Conservation (phyloP, 2,888 invertebrate genomes). For the Mimumesa dahlbomi region DNA sequence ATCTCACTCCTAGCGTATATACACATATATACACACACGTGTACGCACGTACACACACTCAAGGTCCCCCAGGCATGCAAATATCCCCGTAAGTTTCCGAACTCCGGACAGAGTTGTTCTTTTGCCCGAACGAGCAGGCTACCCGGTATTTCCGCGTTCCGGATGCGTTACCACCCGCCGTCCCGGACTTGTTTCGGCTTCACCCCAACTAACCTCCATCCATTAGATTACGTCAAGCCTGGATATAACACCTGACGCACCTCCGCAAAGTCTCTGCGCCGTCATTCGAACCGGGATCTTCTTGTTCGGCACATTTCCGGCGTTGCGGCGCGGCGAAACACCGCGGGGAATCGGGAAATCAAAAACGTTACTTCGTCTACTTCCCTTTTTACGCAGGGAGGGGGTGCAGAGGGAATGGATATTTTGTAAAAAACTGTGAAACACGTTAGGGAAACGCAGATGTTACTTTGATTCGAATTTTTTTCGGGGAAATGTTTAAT, state of each 20-base stretch:
- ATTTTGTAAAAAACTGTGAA: too few relatives aligned
- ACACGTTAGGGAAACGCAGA: too few relatives aligned
- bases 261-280: conserved; percentile 16
- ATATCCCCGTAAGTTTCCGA: conserved; percentile 23
- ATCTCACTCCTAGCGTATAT: background rate
- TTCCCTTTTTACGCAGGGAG: too few relatives aligned
- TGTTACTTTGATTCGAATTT: too few relatives aligned
- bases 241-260: conserved; percentile 49
- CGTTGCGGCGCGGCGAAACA: too few relatives aligned
- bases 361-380: too few relatives aligned
- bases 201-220: conserved; percentile 68
- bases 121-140: conserved; percentile 45
- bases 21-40: background rate
- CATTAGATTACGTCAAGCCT: conserved; percentile 64
- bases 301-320: conserved; percentile 23
- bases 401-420: background rate
- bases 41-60: conserved; percentile 1
- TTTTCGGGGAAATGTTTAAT: too few relatives aligned
- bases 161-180: conserved; percentile 60
- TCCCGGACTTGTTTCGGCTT: conserved; percentile 62
- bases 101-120: conserved; percentile 39
- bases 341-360: too few relatives aligned
- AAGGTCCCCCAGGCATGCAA: conserved; percentile 24
- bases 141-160: conserved; percentile 62
- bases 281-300: background rate